Conservation (phyloP, 2,888 invertebrate species). For the Amphipyra tragopoginis region DNA sequence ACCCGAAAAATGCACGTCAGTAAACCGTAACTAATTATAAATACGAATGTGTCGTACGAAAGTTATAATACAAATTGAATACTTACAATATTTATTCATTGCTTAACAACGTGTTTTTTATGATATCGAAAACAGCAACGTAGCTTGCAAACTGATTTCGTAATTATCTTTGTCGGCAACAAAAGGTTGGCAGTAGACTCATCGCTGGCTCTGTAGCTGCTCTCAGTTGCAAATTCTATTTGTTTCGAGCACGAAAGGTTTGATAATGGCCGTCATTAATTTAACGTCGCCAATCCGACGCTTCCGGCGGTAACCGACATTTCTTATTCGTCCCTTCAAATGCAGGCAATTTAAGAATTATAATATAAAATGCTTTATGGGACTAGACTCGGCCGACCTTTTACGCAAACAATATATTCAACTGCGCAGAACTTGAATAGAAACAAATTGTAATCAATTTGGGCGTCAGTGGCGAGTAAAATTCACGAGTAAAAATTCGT, state of each 20-base stretch:
- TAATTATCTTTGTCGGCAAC: conserved; percentile 42
- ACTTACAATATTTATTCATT: too few species aligned
- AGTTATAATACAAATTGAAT: too few species aligned
- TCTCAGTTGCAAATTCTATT: conserved; percentile 64
- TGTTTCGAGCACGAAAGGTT: conserved; percentile 67
- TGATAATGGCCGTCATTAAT: conserved; percentile 72
- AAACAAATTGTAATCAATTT: conserved; percentile 34
- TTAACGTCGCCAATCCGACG: conserved; percentile 66
- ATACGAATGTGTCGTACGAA: too few species aligned
- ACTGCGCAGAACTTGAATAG: conserved; percentile 20
- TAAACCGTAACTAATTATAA: too few species aligned
- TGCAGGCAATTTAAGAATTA: conserved; percentile 22
- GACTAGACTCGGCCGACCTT: not conserved
- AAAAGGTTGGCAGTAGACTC: conserved; percentile 29
- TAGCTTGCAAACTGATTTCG: too few species aligned
- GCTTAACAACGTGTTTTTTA: too few species aligned
- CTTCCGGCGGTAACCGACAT: conserved; percentile 48
- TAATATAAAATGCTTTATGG: conserved; percentile 13
- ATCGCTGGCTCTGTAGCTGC: conserved; percentile 19
- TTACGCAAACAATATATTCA: conserved; percentile 19
- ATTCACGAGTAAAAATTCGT: conserved; percentile 16
- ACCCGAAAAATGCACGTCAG: too few species aligned
- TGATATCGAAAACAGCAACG: too few species aligned
- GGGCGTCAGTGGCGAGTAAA: conserved; percentile 7
- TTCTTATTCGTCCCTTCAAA: conserved; percentile 56